Evolutionary conservation across 2,113 vertebrate genomes (phyloP), one percentile per base, ranked within the genome.

Genomic region (Caloenas nicobarica): DNA sequence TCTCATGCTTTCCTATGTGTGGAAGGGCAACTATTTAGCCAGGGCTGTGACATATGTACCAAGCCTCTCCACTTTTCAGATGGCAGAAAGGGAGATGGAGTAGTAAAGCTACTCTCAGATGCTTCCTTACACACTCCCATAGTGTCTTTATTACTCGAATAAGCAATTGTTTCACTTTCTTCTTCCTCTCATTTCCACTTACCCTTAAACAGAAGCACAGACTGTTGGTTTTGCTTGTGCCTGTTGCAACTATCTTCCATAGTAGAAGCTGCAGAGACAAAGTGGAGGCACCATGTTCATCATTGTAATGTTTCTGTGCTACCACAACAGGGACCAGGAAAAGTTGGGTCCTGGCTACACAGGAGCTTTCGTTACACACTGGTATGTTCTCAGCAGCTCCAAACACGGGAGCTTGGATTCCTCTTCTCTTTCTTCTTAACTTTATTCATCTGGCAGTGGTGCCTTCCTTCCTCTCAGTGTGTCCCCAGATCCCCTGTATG

Each of bases 141-240:
- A 21, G 61, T 11, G 10, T n/a, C n/a, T 57, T 72, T 51, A n/a
- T 29, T 70, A 16, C 79, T 50, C 5, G 6, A 66, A 51, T 12
- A 53, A 72, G 3, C 34, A 19, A 84, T 81, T 81, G 23, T 77
- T 85, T 79, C n/a, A 44, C n/a, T 88, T 86, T 83, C 25, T 53
- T 84, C 56, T 16, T 90, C 33, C 60, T 96, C 29, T 79, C 13
- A 25, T 29, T 54, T 70, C 79, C 22, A 48, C 31, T 40, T 71
- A 23, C 53, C 48, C 22, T 84, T 57, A 72, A 56, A 50, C 23
- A 86, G 62, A 95, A 94, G 76, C 31, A 94, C 36, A 62, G 19
- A 36, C 33, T 26, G 34, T 34, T 86, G 76, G n/a, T 48, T 91
- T 42, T 25, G 36, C 11, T 50, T 0, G 1, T 72, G 19, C 58